Evolutionary conservation across 2,113 vertebrate genomes (phyloP), one percentile per base, ranked within the genome.

Genomic region (Archilochus colubris): DNA sequence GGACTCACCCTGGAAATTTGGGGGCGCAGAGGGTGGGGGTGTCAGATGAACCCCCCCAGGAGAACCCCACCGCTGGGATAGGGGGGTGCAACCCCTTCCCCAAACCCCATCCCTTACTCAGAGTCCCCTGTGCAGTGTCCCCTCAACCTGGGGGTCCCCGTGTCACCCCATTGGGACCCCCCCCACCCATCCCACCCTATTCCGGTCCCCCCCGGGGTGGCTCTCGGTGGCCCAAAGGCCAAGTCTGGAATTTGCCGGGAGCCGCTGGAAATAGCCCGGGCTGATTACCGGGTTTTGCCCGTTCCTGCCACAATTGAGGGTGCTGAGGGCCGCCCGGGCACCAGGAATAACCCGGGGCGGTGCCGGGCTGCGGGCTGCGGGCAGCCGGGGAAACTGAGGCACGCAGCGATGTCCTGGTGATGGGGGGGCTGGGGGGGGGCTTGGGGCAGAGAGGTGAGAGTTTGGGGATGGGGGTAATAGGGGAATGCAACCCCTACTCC

Each of bases 271-370:
- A 94, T 95, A 95, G 46, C 15, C 57, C 44, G 20, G 53, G 90
- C 80, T 92, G 80, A 94, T 91, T 91, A 91, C 63, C 28, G 87
- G 90, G 81, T 76, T 82, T 54, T 8, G 80, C 83, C 89, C 89
- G 28, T n/a, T 22, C 14, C 31, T 30, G 66, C 94, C 94, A 6
- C 92, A 95, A 94, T 85, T 95, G 89, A 94, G 75, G 94, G 69
- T 75, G 82, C 79, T 18, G 21, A 33, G 89, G 64, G n/a, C 86
- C 61, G 22, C 72, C 17, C 8, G 48, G 83, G 58, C 74, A 89
- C 92, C 93, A 82, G 84, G 93, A 95, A 95, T 95, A 95, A 93
- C n/a, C 88, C 58, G 44, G 95, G 95, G 95, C 44, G 95, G 91
- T 48, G 92, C 84, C 62, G 58, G 70, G 51, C 57, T 89, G 91